A percentile compares a stretch with the other conserved stretches of the same genome.
Conservation (phyloP, 2,888 invertebrate species). For the Himalopsyche japonica region DNA sequence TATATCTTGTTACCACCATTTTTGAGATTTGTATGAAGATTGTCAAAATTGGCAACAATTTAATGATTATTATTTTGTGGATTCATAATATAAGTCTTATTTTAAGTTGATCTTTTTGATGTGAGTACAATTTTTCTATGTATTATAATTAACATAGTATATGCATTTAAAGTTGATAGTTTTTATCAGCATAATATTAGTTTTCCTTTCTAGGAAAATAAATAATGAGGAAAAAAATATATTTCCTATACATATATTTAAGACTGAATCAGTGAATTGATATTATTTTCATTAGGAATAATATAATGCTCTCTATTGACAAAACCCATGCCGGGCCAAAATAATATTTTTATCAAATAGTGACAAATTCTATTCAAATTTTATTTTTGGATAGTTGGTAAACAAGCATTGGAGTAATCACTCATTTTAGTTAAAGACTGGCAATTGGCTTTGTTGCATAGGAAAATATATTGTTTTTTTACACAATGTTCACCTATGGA, state of each 20-base stretch:
- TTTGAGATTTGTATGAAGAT: neutral
- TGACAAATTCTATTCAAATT: too few species aligned
- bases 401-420: too few species aligned
- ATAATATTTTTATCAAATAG: too few species aligned
- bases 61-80: neutral
- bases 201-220: neutral
- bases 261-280: slow-evolving; percentile 10
- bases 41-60: neutral
- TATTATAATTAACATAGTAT: neutral
- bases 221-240: neutral
- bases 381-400: too few species aligned
- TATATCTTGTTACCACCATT: neutral
- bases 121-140: neutral
- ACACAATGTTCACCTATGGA: too few species aligned
- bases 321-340: too few species aligned
- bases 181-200: neutral
- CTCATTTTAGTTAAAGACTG: too few species aligned
- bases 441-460: too few species aligned
- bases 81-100: too few species aligned
- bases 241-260: slow-evolving; percentile 7
- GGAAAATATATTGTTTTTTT: too few species aligned
- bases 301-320: neutral
- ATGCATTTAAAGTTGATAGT: slow-evolving; percentile 18
- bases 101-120: neutral
- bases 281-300: neutral